A percentile compares a stretch with the other conserved stretches of the same genome.
Conservation (phyloP, 2,888 invertebrate species). For the Tetragnatha montana region DNA sequence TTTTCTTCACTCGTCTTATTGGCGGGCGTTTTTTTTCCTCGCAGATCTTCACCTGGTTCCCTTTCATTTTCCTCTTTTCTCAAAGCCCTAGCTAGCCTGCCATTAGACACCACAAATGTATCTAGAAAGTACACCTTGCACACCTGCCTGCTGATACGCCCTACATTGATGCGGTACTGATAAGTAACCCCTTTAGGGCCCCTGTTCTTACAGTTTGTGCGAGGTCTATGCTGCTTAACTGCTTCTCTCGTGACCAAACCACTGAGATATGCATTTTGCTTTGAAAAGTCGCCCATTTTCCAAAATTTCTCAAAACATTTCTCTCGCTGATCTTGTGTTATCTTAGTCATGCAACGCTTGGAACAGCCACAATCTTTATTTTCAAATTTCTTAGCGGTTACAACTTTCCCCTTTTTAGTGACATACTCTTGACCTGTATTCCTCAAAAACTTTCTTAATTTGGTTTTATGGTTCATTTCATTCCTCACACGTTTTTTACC, state of each 20-base stretch:
- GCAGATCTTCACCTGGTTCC: slow-evolving; percentile 63
- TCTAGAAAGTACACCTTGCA: slow-evolving; percentile 66
- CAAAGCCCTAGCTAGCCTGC: slow-evolving; percentile 61
- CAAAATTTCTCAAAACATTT: slow-evolving; percentile 66
- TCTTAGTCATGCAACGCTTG: slow-evolving; percentile 51
- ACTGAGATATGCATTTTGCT: slow-evolving; percentile 67
- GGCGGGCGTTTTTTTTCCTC: slow-evolving; percentile 64
- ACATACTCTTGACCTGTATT: slow-evolving; percentile 67
- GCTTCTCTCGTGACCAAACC: slow-evolving; percentile 64
- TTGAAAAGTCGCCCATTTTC: slow-evolving; percentile 68
- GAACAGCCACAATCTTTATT: slow-evolving; percentile 66
- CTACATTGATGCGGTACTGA: slow-evolving; percentile 65
- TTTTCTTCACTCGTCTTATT: slow-evolving; percentile 67
- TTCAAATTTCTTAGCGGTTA: slow-evolving; percentile 61
- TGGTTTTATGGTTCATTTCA: slow-evolving; percentile 70
- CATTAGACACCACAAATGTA: slow-evolving; percentile 65
- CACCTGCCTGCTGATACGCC: slow-evolving; percentile 47
- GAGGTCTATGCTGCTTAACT: slow-evolving; percentile 63
- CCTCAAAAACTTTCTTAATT: slow-evolving; percentile 60
- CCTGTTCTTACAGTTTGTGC: slow-evolving; percentile 56
- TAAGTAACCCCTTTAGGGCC: slow-evolving; percentile 66
- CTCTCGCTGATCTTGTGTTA: slow-evolving; percentile 53
- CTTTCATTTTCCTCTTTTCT: slow-evolving; percentile 66
- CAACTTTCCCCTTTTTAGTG: slow-evolving; percentile 63
- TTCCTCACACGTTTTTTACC: slow-evolving; percentile 70